Evolutionary conservation across 2,888 invertebrate genomes (phyloP), one percentile per base, ranked within the genome.

Genomic region (Entomobrya proxima): DNA sequence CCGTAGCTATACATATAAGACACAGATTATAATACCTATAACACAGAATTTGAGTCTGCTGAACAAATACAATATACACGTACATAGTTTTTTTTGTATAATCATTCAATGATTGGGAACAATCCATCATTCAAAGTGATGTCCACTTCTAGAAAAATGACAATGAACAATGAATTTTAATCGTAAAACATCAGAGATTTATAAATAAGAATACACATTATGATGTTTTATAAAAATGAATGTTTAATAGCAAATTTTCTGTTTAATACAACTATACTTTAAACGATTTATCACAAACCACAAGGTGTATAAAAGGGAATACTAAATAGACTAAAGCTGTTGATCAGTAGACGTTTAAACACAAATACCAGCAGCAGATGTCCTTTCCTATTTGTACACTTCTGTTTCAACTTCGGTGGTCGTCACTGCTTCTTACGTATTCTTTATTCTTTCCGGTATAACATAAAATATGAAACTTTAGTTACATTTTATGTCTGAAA

Each of bases 321-420:
- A 13, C 44, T 44, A 44, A 44, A 44, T 15, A 44, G 44, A 44
- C 13, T 2, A 44, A 9, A 7, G 15, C 13, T 44, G 11, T 44
- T 9, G 4, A 18, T 52, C n/a, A n/a, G 64, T 27, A 18, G 15
- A 64, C 21, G 21, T 21, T 37, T 61, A 32, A 64, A 72, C 47
- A 47, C 27, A 44, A 72, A 47, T 30, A 44, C 47, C 47, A 47
- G 61, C 47, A 81, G 76, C 82, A 83, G 82, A 83, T 83, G 82
- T 83, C 82, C 50, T 76, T 76, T 75, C 30, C 47, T 32, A 40
- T 74, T 81, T 61, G 50, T 37, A 81, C 40, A 72, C n/a, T n/a
- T n/a, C n/a, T n/a, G n/a, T 74, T 79, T 79, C 86, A 83, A 87
- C 88, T 80, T 80, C 72, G 88, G 88, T 89, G 88, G 88, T 88